A percentile compares a stretch with the other conserved stretches of the same genome.
Conservation (phyloP, 53 echinoderm and acorn worm genomes). For the Mesocentrotus franciscanus region DNA sequence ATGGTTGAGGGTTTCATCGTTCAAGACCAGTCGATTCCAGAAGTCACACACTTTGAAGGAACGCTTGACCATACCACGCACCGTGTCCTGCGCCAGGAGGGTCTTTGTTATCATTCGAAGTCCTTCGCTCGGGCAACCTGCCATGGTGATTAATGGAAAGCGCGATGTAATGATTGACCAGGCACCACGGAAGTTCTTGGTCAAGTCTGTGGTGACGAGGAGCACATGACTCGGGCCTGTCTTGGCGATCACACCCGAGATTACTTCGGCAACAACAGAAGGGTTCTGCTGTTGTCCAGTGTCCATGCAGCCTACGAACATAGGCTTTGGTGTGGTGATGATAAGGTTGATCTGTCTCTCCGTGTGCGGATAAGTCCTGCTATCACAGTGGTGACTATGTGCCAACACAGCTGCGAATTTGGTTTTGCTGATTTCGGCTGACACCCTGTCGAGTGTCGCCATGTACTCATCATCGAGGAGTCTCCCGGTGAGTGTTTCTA, state of each 20-base stretch:
- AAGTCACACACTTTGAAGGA: slow-evolving; percentile 2
- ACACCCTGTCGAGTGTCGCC: slow-evolving; percentile 37
- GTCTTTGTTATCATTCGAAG: neutral
- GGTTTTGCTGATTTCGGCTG: slow-evolving; percentile 16
- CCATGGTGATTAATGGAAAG: slow-evolving; percentile 22
- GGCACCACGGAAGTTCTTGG: slow-evolving; percentile 40
- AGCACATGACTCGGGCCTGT: neutral
- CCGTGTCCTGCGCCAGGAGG: neutral
- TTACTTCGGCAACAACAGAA: slow-evolving; percentile 15
- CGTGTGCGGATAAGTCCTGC: neutral
- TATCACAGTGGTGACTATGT: neutral
- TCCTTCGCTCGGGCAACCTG: slow-evolving; percentile 13
- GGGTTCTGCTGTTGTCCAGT: slow-evolving; percentile 36
- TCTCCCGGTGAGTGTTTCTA: slow-evolving; percentile 4
- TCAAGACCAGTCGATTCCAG: slow-evolving; percentile 21
- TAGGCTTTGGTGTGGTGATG: slow-evolving; percentile 50
- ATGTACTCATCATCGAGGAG: slow-evolving; percentile 60
- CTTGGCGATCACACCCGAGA: slow-evolving; percentile 39
- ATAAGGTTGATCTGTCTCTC: neutral
- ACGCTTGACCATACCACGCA: slow-evolving; percentile 27
- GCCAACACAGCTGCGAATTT: slow-evolving; percentile 24
- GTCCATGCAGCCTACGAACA: slow-evolving; percentile 47
- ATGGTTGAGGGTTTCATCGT: neutral
- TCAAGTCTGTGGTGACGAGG: slow-evolving; percentile 37
- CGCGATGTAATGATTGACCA: slow-evolving; percentile 26